Conservation (phyloP, 1,140 invertebrate species). For the Drosophila sechellia region DNA sequence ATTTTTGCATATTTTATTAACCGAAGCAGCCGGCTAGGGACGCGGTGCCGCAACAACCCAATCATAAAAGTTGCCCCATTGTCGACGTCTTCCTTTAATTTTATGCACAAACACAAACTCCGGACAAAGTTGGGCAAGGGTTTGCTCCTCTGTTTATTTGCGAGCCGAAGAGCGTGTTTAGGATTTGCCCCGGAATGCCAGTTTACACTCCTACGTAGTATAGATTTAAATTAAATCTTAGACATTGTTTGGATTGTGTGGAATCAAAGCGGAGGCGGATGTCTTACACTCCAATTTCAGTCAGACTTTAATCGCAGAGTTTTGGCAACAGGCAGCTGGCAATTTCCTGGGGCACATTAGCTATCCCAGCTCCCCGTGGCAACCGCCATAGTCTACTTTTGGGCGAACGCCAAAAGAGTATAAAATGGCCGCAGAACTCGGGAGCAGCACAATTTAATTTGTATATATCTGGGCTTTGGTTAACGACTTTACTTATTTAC, state of each 20-base stretch:
- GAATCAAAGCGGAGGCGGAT: constrained; percentile 21
- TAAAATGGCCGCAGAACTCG: neutral
- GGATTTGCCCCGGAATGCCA: constrained; percentile 34
- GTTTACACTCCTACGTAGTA: constrained; percentile 19
- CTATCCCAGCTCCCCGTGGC: neutral
- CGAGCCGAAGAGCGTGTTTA: constrained; percentile 36
- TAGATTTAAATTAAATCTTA: constrained; percentile 76
- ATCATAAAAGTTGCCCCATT: constrained; percentile 71
- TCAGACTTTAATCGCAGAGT: constrained; percentile 45
- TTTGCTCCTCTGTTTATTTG: constrained; percentile 46
- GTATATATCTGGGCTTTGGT: constrained; percentile 20
- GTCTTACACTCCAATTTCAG: constrained; percentile 30
- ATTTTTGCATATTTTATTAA: constrained; percentile 82
- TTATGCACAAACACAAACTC: constrained; percentile 79
- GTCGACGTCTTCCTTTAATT: constrained; percentile 60
- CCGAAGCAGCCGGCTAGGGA: constrained; percentile 70
- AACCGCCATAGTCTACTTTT: constrained; percentile 10
- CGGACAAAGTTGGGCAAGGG: constrained; percentile 45
- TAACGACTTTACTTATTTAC: constrained; percentile 39
- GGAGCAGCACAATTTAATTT: constrained; percentile 27
- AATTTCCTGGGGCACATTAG: constrained; percentile 2
- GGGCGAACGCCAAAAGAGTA: constrained; percentile 6
- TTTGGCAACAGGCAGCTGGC: constrained; percentile 31
- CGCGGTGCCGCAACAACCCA: constrained; percentile 59
- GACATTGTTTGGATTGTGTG: constrained; percentile 51